phyloP scores from a whole-genome alignment of 53 echinoderm and acorn worm species.

The Hippasteria phrygiana region DNA sequence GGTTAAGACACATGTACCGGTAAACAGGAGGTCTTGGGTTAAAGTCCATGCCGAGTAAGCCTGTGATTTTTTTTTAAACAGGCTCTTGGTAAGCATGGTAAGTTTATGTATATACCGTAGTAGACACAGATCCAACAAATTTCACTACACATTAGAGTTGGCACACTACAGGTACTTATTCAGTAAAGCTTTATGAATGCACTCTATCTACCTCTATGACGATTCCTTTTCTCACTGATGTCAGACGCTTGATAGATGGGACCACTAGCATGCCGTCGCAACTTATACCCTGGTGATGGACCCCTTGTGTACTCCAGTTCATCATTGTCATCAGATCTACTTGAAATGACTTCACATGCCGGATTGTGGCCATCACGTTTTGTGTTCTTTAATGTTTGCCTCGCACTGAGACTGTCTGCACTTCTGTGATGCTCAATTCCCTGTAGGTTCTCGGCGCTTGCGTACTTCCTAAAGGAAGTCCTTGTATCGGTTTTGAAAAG shows the following conservation, averaged over 20 bases:
- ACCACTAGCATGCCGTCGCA: slow-evolving; percentile 84
- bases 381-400: neutral
- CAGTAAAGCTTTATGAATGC: neutral
- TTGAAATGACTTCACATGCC: slow-evolving; percentile 9
- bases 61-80: too few species aligned
- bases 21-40: too few species aligned
- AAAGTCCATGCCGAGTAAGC: too few species aligned
- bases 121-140: too few species aligned
- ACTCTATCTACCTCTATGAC: slow-evolving; percentile 66
- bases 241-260: slow-evolving; percentile 58
- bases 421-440: slow-evolving; percentile 48
- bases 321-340: slow-evolving; percentile 71
- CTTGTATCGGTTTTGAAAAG: neutral
- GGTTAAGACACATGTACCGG: too few species aligned
- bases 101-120: too few species aligned
- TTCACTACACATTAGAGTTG: neutral
- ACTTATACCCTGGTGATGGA: slow-evolving; percentile 59
- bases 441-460: slow-evolving; percentile 54
- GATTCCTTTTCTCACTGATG: slow-evolving; percentile 45
- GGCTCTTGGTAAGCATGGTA: too few species aligned
- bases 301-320: neutral
- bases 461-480: slow-evolving; percentile 34
- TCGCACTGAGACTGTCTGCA: slow-evolving; percentile 52
- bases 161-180: neutral
- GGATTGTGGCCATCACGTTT: neutral